A percentile compares a stretch with the other conserved stretches of the same genome.
Evolutionary conservation across 2,797 vertebrate genomes (phyloP).

Genomic region (Alca torda): DNA sequence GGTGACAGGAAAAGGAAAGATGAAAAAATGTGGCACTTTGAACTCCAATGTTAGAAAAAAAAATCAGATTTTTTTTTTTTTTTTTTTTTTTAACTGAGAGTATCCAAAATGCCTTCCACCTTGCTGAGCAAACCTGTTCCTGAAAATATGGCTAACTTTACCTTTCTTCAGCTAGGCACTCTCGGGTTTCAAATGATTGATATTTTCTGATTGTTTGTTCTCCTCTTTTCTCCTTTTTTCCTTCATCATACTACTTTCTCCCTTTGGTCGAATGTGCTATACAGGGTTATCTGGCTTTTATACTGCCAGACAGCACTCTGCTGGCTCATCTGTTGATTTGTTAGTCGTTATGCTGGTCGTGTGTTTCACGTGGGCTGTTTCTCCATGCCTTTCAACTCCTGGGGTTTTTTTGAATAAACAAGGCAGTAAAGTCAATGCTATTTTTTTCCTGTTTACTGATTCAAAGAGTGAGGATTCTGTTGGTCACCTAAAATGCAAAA

Average conservation of each 20-base stretch:
- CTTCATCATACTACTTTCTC: not conserved
- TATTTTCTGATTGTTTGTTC: not conserved
- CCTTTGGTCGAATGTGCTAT: accelerated
- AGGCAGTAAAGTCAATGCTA: not conserved
- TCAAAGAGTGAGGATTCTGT: not conserved
- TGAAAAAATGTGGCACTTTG: not conserved
- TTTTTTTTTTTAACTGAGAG: not conserved
- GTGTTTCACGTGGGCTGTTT: not conserved
- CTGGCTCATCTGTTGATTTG: not conserved
- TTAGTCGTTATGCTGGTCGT: not conserved
- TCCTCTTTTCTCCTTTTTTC: not conserved
- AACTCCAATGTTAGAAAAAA: not conserved
- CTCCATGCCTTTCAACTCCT: not conserved
- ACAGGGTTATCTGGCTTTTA: not conserved
- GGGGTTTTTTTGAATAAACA: not conserved
- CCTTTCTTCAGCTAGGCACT: not conserved
- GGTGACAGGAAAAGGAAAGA: not conserved
- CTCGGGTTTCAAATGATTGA: not conserved
- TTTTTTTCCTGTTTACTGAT: not conserved
- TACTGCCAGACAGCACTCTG: not conserved
- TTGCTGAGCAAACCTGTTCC: not conserved
- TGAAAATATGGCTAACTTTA: not conserved
- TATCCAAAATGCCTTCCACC: not conserved
- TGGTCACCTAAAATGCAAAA: slow-evolving; percentile 1
- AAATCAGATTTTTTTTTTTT: not conserved